These are phyloP conservation scores for Hyperoplus lanceolatus DNA, from an alignment of 2,797 vertebrate genomes.

Conservation along the genomic window DNA sequence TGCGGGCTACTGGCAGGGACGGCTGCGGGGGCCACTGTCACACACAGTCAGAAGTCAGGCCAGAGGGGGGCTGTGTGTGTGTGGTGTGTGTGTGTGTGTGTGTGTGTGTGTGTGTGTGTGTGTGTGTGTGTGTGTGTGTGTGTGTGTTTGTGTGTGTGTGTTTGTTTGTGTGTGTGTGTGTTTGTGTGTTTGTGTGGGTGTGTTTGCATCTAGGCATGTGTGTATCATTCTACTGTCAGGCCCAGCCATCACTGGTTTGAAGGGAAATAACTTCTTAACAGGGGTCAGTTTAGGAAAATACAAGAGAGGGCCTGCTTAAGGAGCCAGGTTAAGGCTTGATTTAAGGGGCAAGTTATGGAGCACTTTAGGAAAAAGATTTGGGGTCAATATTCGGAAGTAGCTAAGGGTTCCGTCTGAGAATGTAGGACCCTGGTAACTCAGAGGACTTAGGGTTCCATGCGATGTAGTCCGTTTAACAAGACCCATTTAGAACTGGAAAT, in stretches of 20 bases:
- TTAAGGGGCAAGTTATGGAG: constrained; percentile 28
- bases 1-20: constrained; percentile 65
- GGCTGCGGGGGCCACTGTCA: constrained; percentile 68
- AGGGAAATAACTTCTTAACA: constrained; percentile 46
- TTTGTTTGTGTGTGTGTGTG: constrained; percentile 35
- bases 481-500: background rate
- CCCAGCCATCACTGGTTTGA: constrained; percentile 30
- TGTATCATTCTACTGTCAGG: constrained; percentile 58
- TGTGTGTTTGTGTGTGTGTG: constrained; percentile 37
- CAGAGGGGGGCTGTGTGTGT: constrained; percentile 51
- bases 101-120: constrained; percentile 36
- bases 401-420: background rate
- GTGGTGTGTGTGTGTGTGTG: constrained; percentile 33
- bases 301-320: constrained; percentile 34
- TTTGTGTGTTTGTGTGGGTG: constrained; percentile 23
- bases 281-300: constrained; percentile 42
- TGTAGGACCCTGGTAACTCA: background rate
- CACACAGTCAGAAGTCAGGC: constrained; percentile 75
- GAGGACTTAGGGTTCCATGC: background rate
- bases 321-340: constrained; percentile 18
- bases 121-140: constrained; percentile 34
- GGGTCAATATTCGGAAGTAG: constrained; percentile 25
- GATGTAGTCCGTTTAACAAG: background rate
- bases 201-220: constrained; percentile 23
- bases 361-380: constrained; percentile 35